Evolutionary conservation across 2,113 vertebrate genomes (phyloP), one percentile per base, ranked within the genome.

Genomic region (Hippocampus barbouri): DNA sequence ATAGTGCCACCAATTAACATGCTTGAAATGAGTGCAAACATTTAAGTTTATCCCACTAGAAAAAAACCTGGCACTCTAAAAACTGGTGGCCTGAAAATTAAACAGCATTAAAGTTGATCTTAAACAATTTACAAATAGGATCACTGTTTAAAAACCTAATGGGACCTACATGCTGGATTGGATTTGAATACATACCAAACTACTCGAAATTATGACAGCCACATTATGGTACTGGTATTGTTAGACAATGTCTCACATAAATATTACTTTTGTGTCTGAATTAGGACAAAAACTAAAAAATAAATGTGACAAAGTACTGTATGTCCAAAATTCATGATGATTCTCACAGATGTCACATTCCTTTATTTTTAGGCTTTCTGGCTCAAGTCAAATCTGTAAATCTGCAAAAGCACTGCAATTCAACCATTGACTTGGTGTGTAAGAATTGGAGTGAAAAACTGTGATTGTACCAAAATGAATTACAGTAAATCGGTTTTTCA

Each of bases 11-110:
- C 30, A 74, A 76, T 84, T 85, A 82, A 8, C 62, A 21, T 45
- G 23, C 43, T 53, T 81, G 71, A 69, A 66, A 64, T 49, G 40
- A 59, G n/a, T 21, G 34, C 54, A 68, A 51, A 68, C 66, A 83
- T 71, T 69, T 54, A 60, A 67, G 69, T 40, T 77, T 69, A 47
- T 51, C 25, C 62, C 18, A 11, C n/a, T 40, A 47, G 41, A 12
- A 54, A 80, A 45, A 75, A 77, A 63, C 45, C 45, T 60, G n/a
- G 34, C 65, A 47, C 67, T 81, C 74, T 78, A 9, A n/a, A 75
- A 45, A 20, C 10, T 47, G 61, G 68, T 76, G 56, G 65, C 38
- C 68, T 56, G 25, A 11, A 2, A 63, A 69, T 53, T 30, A 51
- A 71, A 69, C n/a, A 56, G 68, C 9, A 59, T 7, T 38, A 71